A percentile compares a stretch with the other conserved stretches of the same genome.
These are phyloP conservation scores for Sialis lutaria DNA, from an alignment of 2,888 invertebrate species.

Conservation along the genomic window DNA sequence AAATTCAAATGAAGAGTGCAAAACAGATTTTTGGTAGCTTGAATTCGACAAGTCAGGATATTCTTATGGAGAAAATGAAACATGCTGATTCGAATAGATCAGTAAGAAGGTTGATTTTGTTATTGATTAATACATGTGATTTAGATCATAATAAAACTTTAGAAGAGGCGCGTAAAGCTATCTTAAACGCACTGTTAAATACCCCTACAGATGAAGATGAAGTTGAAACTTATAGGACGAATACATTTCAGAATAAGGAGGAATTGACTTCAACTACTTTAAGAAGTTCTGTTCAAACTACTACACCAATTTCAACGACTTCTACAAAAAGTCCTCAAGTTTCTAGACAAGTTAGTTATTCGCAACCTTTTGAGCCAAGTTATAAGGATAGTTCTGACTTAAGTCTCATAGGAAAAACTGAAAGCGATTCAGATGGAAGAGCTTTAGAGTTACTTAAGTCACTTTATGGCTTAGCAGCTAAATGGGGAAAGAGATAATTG, in stretches of 20 bases:
- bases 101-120: slow-evolving; percentile 51
- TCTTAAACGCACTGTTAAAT: slow-evolving; percentile 49
- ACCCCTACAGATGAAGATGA: slow-evolving; percentile 36
- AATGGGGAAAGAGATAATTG: slow-evolving; percentile 46
- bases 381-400: slow-evolving; percentile 1
- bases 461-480: slow-evolving; percentile 66
- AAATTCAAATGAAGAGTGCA: slow-evolving; percentile 50
- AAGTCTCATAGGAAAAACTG: slow-evolving; percentile 14
- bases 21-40: slow-evolving; percentile 60
- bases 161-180: slow-evolving; percentile 48
- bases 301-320: slow-evolving; percentile 17
- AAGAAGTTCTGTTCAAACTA: slow-evolving; percentile 18
- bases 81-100: slow-evolving; percentile 62
- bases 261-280: slow-evolving; percentile 14
- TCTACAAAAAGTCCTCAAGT: slow-evolving; percentile 17
- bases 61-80: slow-evolving; percentile 64
- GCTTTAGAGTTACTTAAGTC: slow-evolving; percentile 70
- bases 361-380: background rate
- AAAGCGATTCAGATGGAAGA: slow-evolving; percentile 47
- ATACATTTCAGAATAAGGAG: slow-evolving; percentile 15
- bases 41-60: slow-evolving; percentile 55
- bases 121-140: slow-evolving; percentile 60
- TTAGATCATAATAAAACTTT: slow-evolving; percentile 51
- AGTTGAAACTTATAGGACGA: slow-evolving; percentile 13
- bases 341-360: background rate